phyloP scores from a whole-genome alignment of 2,888 invertebrate species.

The Pinctada fucata region DNA sequence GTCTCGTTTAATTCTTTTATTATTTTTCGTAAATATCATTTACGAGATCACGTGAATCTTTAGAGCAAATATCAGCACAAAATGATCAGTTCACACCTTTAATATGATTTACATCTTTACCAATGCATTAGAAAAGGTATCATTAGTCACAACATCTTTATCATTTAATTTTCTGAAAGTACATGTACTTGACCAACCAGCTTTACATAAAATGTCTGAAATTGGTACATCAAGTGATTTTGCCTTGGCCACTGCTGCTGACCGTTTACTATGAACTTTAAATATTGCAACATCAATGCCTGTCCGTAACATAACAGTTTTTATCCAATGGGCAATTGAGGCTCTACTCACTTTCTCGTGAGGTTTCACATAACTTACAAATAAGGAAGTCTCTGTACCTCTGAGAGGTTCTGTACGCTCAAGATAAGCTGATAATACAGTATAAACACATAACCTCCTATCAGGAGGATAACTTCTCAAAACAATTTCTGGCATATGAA shows the following conservation, averaged over 20 bases:
- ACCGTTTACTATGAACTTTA: conserved; percentile 15
- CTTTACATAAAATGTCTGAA: conserved; percentile 15
- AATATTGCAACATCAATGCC: background rate
- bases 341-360: conserved; percentile 10
- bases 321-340: conserved; percentile 16
- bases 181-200: conserved; percentile 19
- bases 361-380: conserved; percentile 26
- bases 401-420: background rate
- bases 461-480: conserved; percentile 21
- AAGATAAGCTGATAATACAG: conserved; percentile 16
- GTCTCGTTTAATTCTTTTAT: conserved; percentile 1
- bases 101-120: background rate
- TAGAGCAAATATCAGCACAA: conserved; percentile 19
- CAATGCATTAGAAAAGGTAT: background rate
- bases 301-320: conserved; percentile 16
- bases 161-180: conserved; percentile 28
- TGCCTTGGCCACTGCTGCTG: conserved; percentile 18
- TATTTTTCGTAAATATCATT: conserved; percentile 21
- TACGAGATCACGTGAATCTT: conserved; percentile 22
- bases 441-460: conserved; percentile 20
- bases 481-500: conserved; percentile 3
- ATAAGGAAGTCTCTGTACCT: conserved; percentile 1
- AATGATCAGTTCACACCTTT: conserved; percentile 6
- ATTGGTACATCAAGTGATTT: conserved; percentile 11
- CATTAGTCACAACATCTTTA: conserved; percentile 12